A percentile compares a stretch with the other conserved stretches of the same genome.
These are phyloP conservation scores for Acyrthosiphon pisum DNA, from an alignment of 1,140 invertebrate genomes.

Conservation along the genomic window DNA sequence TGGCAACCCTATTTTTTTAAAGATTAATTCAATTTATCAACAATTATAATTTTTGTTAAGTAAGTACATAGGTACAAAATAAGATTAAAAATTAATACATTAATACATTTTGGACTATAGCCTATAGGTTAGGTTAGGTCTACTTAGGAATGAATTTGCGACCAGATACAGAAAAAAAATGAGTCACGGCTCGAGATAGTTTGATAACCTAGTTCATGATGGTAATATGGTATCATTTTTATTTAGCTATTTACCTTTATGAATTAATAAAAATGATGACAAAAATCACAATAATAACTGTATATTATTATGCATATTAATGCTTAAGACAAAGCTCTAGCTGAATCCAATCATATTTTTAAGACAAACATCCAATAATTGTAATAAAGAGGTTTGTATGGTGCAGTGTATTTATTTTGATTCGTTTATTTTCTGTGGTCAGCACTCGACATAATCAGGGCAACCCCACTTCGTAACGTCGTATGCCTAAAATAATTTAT, in stretches of 20 bases:
- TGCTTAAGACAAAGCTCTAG: background rate
- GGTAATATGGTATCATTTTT: background rate
- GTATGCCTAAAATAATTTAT: conserved; percentile 35
- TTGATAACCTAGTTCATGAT: background rate
- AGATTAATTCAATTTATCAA: background rate
- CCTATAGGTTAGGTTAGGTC: too few relatives aligned
- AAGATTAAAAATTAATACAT: background rate
- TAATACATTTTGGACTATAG: background rate
- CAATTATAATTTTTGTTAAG: background rate
- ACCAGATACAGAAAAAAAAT: background rate
- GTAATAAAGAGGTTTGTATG: background rate
- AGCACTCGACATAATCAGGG: conserved; percentile 39
- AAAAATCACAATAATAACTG: background rate
- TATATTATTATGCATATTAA: background rate
- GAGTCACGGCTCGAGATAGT: background rate
- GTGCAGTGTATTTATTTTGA: background rate
- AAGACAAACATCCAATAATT: background rate
- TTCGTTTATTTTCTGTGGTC: conserved; percentile 9
- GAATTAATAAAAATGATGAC: background rate
- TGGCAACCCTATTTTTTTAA: background rate
- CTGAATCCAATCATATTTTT: background rate
- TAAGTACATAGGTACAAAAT: background rate
- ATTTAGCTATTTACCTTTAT: background rate
- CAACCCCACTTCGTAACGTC: conserved; percentile 35
- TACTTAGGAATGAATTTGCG: background rate